phyloP scores from a whole-genome alignment of 2,888 invertebrate genomes.

The Siphonodentalium dalli region DNA sequence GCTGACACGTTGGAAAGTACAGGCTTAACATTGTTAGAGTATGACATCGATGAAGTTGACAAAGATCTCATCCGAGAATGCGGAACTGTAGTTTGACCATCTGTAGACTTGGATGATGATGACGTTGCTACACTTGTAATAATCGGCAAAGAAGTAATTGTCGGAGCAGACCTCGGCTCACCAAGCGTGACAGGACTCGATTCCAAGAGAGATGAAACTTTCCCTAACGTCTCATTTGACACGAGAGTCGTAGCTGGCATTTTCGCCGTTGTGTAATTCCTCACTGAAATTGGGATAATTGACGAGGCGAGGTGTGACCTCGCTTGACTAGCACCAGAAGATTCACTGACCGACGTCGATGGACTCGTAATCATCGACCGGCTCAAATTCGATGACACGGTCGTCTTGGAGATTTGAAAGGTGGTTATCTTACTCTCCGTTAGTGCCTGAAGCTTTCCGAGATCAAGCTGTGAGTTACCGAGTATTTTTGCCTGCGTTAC shows the following conservation, averaged over 20 bases:
- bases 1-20: conserved; percentile 47
- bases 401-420: too few species aligned
- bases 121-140: neutral
- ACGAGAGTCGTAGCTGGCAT: too few species aligned
- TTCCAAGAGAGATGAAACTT: conserved; percentile 49
- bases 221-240: conserved; percentile 45
- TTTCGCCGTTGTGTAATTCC: too few species aligned
- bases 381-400: too few species aligned
- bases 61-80: too few species aligned
- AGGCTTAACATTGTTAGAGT: conserved; percentile 47
- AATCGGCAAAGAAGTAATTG: neutral
- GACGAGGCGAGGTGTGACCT: too few species aligned
- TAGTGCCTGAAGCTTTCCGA: neutral
- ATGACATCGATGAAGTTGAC: too few species aligned
- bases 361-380: too few species aligned
- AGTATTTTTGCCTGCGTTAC: conserved; percentile 47
- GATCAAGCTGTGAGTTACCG: conserved; percentile 5
- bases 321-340: too few species aligned
- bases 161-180: conserved; percentile 14
- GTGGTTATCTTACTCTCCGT: neutral
- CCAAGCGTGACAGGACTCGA: conserved; percentile 40
- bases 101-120: conserved; percentile 7
- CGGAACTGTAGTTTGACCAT: too few species aligned
- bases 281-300: too few species aligned
- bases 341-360: too few species aligned